Evolutionary conservation across 1,140 invertebrate species (phyloP).

Genomic region (Dreissena polymorpha): DNA sequence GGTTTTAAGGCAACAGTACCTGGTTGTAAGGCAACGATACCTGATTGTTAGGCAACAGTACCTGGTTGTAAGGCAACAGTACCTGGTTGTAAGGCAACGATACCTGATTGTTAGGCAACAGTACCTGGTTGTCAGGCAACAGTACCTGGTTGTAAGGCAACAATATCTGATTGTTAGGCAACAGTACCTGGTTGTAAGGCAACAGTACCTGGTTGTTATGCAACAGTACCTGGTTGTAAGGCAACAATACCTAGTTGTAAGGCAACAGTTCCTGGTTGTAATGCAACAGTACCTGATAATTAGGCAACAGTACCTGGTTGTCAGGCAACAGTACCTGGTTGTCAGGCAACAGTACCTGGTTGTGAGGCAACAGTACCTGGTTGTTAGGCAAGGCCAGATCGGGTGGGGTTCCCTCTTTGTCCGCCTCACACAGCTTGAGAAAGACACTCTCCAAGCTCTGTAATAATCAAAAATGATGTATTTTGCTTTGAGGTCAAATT

Average conservation of each 20-base stretch:
- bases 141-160: conserved; percentile 12
- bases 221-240: conserved; percentile 13
- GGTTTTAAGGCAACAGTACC: too few relatives aligned
- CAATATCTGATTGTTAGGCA: too few relatives aligned
- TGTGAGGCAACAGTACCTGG: conserved; percentile 1
- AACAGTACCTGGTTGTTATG: conserved; percentile 7
- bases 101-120: too few relatives aligned
- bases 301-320: conserved; percentile 16
- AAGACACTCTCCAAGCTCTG: conserved; percentile 96
- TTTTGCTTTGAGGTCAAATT: neutral
- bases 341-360: conserved; percentile 12
- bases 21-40: conserved; percentile 13
- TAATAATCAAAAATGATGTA: conserved; percentile 75
- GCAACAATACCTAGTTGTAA: conserved; percentile 8
- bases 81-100: conserved; percentile 12
- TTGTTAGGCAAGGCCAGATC: conserved; percentile 17
- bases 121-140: conserved; percentile 12
- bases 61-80: conserved; percentile 10
- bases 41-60: too few relatives aligned
- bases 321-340: conserved; percentile 13
- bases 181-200: conserved; percentile 12
- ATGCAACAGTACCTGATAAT: too few relatives aligned
- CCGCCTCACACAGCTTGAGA: conserved; percentile 88
- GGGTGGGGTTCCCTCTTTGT: conserved; percentile 54
- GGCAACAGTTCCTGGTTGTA: conserved; percentile 12